Percentiles rank a stretch among this genome's conserved stretches.
These are phyloP conservation scores for Carcharodon carcharias DNA, from an alignment of 2,797 vertebrate genomes.

Conservation along the genomic window DNA sequence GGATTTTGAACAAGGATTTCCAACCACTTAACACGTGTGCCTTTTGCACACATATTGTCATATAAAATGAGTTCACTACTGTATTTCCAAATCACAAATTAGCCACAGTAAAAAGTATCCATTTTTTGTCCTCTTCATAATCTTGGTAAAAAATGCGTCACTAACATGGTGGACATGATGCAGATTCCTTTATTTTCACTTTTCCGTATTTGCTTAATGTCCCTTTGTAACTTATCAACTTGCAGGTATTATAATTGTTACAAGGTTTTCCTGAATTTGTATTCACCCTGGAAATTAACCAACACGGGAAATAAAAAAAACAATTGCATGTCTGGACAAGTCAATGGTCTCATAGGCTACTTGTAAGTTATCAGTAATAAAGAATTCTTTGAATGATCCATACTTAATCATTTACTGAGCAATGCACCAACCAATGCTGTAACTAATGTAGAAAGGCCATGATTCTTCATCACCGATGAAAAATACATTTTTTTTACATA, in stretches of 20 bases:
- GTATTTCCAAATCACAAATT: conserved; percentile 76
- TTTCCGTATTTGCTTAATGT: conserved; percentile 87
- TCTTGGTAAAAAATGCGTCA: conserved; percentile 91
- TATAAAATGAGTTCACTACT: conserved; percentile 61
- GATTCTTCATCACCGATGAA: neutral
- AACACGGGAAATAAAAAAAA: conserved; percentile 40
- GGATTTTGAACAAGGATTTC: conserved; percentile 65
- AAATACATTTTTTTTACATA: neutral
- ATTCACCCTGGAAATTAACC: conserved; percentile 82
- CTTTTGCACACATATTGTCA: neutral
- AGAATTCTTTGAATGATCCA: neutral
- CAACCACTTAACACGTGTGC: conserved; percentile 63
- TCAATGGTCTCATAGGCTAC: neutral
- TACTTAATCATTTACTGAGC: neutral
- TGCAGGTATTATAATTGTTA: conserved; percentile 96
- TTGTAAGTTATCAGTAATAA: neutral
- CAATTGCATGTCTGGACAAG: neutral
- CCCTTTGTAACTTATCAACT: conserved; percentile 73
- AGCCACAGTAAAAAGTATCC: conserved; percentile 50
- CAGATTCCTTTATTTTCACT: conserved; percentile 77
- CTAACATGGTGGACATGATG: conserved; percentile 84
- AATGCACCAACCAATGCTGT: neutral
- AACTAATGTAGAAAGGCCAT: neutral
- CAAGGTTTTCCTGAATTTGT: conserved; percentile 88
- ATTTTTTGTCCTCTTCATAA: conserved; percentile 63